A percentile compares a stretch with the other conserved stretches of the same genome.
These are phyloP conservation scores for Willisornis vidua DNA, from an alignment of 2,113 vertebrate genomes.

Conservation along the genomic window DNA sequence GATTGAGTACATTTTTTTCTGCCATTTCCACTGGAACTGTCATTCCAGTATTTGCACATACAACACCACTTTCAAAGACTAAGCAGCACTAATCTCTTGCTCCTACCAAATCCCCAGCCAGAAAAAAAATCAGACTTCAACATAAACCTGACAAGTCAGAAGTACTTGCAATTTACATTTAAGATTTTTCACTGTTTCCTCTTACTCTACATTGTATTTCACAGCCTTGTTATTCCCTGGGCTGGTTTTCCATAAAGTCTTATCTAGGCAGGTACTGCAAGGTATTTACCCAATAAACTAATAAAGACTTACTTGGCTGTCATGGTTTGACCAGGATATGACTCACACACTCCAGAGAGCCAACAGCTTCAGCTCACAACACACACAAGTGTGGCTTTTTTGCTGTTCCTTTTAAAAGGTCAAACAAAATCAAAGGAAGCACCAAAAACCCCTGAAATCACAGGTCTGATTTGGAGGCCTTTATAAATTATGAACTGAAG, in stretches of 20 bases:
- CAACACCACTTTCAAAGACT: background rate
- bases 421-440: slow-evolving; percentile 34
- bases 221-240: background rate
- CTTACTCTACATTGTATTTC: background rate
- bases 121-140: background rate
- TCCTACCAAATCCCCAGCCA: background rate
- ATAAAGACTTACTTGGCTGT: slow-evolving; percentile 36
- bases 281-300: slow-evolving; percentile 55
- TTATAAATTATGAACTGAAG: background rate
- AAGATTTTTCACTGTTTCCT: background rate
- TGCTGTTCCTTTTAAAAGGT: slow-evolving; percentile 20
- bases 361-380: slow-evolving; percentile 6
- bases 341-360: slow-evolving; percentile 38
- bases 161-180: background rate
- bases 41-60: background rate
- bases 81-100: background rate
- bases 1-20: background rate
- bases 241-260: background rate
- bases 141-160: background rate
- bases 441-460: background rate
- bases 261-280: slow-evolving; percentile 31
- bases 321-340: slow-evolving; percentile 54
- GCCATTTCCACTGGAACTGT: background rate
- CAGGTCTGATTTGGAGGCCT: background rate
- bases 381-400: background rate